A percentile compares a stretch with the other conserved stretches of the same genome.
Evolutionary conservation across 2,797 vertebrate genomes (phyloP).

Genomic region (Amniataba percoides): DNA sequence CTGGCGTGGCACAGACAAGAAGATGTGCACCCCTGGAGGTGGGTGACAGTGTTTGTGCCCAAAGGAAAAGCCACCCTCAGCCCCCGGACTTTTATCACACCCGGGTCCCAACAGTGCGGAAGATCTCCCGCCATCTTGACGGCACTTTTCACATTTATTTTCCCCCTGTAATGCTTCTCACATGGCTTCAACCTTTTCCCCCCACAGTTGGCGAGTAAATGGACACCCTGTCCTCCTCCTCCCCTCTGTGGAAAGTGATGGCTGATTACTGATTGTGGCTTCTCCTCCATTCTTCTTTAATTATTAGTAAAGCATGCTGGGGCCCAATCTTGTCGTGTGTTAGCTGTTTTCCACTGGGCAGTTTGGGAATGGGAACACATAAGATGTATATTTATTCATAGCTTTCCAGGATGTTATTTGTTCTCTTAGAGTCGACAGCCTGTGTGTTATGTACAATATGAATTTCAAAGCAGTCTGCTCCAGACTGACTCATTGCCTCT

Average conservation of each 20-base stretch:
- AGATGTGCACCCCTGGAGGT: conserved; percentile 37
- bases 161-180: conserved; percentile 33
- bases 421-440: neutral
- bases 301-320: conserved; percentile 48
- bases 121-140: conserved; percentile 11
- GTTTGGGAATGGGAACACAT: neutral
- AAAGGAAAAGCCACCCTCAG: neutral
- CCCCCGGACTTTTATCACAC: conserved; percentile 31
- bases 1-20: conserved; percentile 21
- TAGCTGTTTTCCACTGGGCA: conserved; percentile 1
- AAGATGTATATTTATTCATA: conserved; percentile 33
- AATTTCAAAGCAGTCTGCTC: neutral
- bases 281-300: conserved; percentile 56
- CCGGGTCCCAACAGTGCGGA: neutral
- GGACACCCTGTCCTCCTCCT: conserved; percentile 59
- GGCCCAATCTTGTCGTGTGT: conserved; percentile 23
- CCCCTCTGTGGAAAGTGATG: conserved; percentile 58
- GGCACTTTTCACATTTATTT: conserved; percentile 37
- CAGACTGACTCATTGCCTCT: neutral
- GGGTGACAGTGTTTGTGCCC: conserved; percentile 24
- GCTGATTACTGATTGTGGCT: conserved; percentile 57
- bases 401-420: conserved; percentile 18
- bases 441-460: neutral
- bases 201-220: conserved; percentile 43
- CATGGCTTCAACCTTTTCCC: conserved; percentile 24